Percentiles rank a stretch among this genome's conserved stretches.
phyloP scores from a whole-genome alignment of 2,797 vertebrate genomes.

The Hybognathus amarus region DNA sequence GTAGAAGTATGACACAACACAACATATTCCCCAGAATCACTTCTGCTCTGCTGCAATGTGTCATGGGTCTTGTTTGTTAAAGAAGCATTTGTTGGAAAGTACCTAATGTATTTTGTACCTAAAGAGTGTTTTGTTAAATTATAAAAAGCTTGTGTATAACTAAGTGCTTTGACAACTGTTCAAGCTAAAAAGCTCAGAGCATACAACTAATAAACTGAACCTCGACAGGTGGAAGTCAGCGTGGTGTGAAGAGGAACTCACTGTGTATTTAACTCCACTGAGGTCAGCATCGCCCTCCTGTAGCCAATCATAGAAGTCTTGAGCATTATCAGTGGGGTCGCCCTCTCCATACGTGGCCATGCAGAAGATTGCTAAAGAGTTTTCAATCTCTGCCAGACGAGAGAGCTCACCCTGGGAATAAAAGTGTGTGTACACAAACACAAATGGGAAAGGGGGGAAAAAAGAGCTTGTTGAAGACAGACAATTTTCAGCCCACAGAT shows the following conservation, averaged over 20 bases:
- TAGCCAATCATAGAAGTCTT: conserved; percentile 98
- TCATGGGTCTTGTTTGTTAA: neutral
- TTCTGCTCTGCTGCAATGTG: neutral
- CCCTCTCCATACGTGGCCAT: conserved; percentile 98
- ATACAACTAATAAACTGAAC: neutral
- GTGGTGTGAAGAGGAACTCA: conserved; percentile 68
- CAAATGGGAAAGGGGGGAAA: neutral
- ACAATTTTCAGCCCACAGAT: neutral
- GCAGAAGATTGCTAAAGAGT: conserved; percentile 94
- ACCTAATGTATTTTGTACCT: too few species aligned
- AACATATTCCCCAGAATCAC: neutral
- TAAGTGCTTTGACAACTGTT: neutral
- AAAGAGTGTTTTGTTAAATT: too few species aligned
- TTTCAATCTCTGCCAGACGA: conserved; percentile 88
- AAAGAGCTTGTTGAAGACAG: neutral
- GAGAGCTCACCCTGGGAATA: conserved; percentile 84
- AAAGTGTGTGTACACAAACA: neutral
- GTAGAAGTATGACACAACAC: neutral
- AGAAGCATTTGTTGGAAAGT: neutral
- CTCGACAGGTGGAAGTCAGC: neutral
- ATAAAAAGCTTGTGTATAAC: neutral
- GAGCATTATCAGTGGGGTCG: conserved; percentile 96
- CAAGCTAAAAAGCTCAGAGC: neutral
- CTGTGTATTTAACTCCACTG: conserved; percentile 88
- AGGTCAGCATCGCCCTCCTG: conserved; percentile 88